Percentiles rank a stretch among this genome's conserved stretches.
Conservation (phyloP, 2,113 vertebrate genomes). For the Hemichromis elongatus region DNA sequence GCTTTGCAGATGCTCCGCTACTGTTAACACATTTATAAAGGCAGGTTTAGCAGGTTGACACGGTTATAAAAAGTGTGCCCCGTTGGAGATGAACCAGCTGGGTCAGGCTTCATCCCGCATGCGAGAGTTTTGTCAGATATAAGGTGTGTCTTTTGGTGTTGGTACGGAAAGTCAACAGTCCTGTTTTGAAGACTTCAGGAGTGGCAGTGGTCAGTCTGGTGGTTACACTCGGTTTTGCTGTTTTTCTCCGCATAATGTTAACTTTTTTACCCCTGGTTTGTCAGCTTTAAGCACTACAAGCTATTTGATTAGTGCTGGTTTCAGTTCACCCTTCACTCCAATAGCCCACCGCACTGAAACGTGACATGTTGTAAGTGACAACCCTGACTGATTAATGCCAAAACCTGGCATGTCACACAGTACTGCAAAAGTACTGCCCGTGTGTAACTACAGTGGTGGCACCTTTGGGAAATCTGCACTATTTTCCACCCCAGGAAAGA, state of each 20-base stretch:
- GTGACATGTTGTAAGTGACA: background rate
- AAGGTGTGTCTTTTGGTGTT: background rate
- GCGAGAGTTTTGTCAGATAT: background rate
- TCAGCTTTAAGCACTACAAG: background rate
- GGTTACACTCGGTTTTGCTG: background rate
- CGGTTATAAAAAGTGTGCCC: accelerated
- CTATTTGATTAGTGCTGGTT: background rate
- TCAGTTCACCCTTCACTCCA: background rate
- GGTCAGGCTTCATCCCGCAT: background rate
- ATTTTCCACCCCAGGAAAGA: background rate
- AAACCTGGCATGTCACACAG: background rate
- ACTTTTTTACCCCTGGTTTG: background rate
- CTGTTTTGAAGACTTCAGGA: background rate
- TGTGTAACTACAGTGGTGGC: background rate
- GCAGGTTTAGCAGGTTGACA: background rate
- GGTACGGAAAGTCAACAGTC: background rate
- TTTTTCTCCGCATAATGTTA: background rate
- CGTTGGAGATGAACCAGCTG: background rate
- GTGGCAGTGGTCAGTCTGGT: background rate
- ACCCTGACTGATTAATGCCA: background rate
- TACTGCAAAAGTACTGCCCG: background rate
- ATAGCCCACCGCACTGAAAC: background rate
- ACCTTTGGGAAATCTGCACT: background rate
- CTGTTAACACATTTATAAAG: background rate
- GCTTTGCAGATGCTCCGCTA: background rate